A percentile compares a stretch with the other conserved stretches of the same genome.
These are phyloP conservation scores for Zoanthus sansibaricus DNA, from an alignment of 92 coral and sea anemone genomes.

Conservation along the genomic window DNA sequence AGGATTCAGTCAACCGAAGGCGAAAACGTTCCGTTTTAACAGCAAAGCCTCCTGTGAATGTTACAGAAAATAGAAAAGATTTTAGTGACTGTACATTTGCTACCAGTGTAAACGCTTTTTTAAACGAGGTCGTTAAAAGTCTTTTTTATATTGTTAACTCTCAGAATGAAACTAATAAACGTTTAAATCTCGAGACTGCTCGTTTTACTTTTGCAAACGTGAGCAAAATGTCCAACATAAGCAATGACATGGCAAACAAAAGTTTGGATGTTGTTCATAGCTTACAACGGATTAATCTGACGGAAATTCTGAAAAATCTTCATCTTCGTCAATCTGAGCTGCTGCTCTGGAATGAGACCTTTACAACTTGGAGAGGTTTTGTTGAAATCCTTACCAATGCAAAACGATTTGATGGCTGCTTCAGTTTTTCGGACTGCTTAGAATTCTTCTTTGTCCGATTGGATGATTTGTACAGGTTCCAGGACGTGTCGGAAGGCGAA, in stretches of 20 bases:
- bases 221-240: background rate
- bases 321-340: conserved; percentile 1
- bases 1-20: background rate
- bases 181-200: background rate
- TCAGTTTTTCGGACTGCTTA: conserved; percentile 53
- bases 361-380: conserved; percentile 34
- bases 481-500: conserved; percentile 28
- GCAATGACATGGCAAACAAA: background rate
- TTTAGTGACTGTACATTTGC: conserved; percentile 35
- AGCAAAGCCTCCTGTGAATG: conserved; percentile 8
- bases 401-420: conserved; percentile 53
- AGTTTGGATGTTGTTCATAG: background rate
- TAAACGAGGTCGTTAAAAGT: conserved; percentile 49
- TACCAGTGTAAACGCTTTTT: conserved; percentile 37
- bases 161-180: conserved; percentile 1
- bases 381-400: conserved; percentile 24
- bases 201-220: background rate
- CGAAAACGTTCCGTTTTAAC: conserved; percentile 14
- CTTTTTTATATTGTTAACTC: conserved; percentile 22
- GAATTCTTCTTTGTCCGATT: conserved; percentile 42
- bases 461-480: conserved; percentile 49
- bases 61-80: conserved; percentile 18
- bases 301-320: conserved; percentile 1
- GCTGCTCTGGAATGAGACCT: conserved; percentile 37
- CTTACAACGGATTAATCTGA: background rate